phyloP scores from a whole-genome alignment of 2,113 vertebrate species.

The Struthio camelus region DNA sequence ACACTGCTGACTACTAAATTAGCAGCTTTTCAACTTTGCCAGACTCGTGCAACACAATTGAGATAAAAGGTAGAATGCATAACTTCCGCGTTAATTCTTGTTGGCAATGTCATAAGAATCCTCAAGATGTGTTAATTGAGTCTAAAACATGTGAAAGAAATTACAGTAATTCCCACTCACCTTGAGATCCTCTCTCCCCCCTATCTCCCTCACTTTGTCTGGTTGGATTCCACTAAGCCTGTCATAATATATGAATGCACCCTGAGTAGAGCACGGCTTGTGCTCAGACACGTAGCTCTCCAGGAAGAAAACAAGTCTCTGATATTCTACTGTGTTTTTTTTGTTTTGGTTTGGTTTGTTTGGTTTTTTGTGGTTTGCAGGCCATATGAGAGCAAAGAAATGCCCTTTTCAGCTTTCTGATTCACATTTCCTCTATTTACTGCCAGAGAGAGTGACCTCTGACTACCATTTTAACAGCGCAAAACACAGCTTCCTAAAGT shows the following conservation, averaged over 20 bases:
- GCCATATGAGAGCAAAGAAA: neutral
- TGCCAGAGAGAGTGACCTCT: neutral
- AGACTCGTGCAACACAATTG: conserved; percentile 58
- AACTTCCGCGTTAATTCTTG: conserved; percentile 62
- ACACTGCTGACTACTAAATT: conserved; percentile 80
- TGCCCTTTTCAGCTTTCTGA: neutral
- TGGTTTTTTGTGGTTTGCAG: neutral
- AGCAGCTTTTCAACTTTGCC: conserved; percentile 80
- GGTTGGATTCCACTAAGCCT: neutral
- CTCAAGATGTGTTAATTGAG: conserved; percentile 64
- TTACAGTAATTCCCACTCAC: neutral
- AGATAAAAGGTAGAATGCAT: conserved; percentile 66
- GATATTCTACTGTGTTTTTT: neutral
- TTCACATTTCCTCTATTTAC: neutral
- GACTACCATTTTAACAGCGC: accelerated
- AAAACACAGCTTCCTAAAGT: accelerated
- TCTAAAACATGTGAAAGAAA: conserved; percentile 43
- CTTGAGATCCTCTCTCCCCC: neutral
- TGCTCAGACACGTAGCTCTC: accelerated
- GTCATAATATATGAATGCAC: accelerated
- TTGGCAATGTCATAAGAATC: conserved; percentile 47
- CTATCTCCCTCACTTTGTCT: neutral
- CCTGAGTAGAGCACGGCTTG: accelerated
- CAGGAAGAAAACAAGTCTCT: neutral
- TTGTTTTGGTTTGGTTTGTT: neutral